Evolutionary conservation across 2,797 vertebrate genomes (phyloP), one percentile per base, ranked within the genome.

Genomic region (Hydrocynus forskahlii): DNA sequence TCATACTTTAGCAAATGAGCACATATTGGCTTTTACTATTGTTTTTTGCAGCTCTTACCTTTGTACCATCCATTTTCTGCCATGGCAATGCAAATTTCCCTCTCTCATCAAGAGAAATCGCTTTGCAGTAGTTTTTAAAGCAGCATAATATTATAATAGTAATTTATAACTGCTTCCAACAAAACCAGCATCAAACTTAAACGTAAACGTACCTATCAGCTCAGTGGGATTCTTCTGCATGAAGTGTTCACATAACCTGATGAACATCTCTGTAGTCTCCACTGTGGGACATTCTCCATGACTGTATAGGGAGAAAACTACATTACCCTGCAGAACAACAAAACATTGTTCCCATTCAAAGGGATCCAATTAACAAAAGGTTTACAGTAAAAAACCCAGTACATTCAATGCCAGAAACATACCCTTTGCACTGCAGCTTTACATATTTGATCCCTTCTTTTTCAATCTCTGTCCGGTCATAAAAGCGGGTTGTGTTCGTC

Each of bases 341-440:
- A 8, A 52, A 29, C 14, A 21, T 7, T 55, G 4, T 16, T 71
- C 13, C 5, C 54, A 25, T 35, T 38, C 19, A 80, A 25, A 64
- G 14, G 14, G n/a, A 79, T 21, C 9, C 9, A 35, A 4, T 71
- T 4, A 29, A 62, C 29, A 16, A 63, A 1, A 54, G 43, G 35
- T 5, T 35, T 17, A 19, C 45, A 62, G 14, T 13, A 48, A 14
- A 40, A 21, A 50, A 14, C 16, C 10, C 25, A 35, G 4, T 63
- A 76, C 45, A 13, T 1, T 7, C 5, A 23, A 38, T 16, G 6
- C 43, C 40, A 16, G 14, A 67, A 48, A 55, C 94, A 76, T 95
- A 99, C 97, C 98, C 98, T 96, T 97, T 98, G 93, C 98, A 99
- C 63, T 95, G 96, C 79, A 98, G 95, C 84, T 99, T 99, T 87